Evolutionary conservation across 2,797 vertebrate species (phyloP).

Genomic region (Sebastiscus albofasciatus): DNA sequence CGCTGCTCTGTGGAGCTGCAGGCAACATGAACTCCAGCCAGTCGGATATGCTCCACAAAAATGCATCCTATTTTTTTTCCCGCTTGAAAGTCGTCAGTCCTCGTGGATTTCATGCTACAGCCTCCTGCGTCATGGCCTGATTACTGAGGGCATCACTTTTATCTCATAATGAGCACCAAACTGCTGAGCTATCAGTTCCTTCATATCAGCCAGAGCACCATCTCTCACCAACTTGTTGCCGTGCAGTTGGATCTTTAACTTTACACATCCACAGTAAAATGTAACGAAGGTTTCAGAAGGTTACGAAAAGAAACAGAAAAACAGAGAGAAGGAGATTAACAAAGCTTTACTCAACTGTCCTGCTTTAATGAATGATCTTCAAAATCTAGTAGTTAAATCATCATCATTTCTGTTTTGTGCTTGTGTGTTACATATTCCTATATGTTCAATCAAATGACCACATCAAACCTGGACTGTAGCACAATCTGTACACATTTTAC

Average conservation of each 20-base stretch:
- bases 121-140: constrained; percentile 59
- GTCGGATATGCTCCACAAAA: constrained; percentile 15
- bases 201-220: constrained; percentile 36
- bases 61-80: constrained; percentile 22
- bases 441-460: too few relatives aligned
- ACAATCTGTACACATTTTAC: too few relatives aligned
- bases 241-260: not conserved
- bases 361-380: not conserved
- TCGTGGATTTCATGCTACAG: constrained; percentile 50
- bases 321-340: not conserved
- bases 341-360: not conserved
- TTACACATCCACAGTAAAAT: not conserved
- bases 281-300: not conserved
- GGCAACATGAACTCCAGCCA: constrained; percentile 9
- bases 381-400: too few relatives aligned
- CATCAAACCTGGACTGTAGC: too few relatives aligned
- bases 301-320: not conserved
- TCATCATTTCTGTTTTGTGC: too few relatives aligned
- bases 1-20: constrained; percentile 55
- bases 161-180: constrained; percentile 72
- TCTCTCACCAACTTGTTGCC: constrained; percentile 33
- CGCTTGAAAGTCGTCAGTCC: constrained; percentile 50
- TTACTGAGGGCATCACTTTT: constrained; percentile 70
- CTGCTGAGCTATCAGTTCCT: constrained; percentile 62
- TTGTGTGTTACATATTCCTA: too few relatives aligned